phyloP scores from a whole-genome alignment of 2,888 invertebrate genomes.

The Mimumesa dahlbomi region DNA sequence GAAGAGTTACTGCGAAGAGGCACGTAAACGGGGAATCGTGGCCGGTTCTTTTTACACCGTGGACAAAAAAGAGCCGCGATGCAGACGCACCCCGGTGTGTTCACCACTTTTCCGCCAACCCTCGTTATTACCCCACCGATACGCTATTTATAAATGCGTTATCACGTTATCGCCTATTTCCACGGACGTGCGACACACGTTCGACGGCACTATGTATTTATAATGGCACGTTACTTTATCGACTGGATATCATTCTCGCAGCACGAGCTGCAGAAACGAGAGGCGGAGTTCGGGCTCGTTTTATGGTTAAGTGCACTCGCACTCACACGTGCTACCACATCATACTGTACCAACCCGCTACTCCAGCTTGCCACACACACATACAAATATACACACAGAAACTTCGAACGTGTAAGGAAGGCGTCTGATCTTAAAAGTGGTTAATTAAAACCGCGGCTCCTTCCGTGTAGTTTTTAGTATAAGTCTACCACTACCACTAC shows the following conservation, averaged over 20 bases:
- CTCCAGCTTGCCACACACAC: not conserved
- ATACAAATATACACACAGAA: too few relatives aligned
- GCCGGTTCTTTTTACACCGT: not conserved
- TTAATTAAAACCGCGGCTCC: slow-evolving; percentile 27
- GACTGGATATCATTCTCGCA: slow-evolving; percentile 47
- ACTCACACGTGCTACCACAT: slow-evolving; percentile 32
- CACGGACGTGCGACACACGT: slow-evolving; percentile 24
- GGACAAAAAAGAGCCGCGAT: not conserved
- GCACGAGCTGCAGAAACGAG: slow-evolving; percentile 40
- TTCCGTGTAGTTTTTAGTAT: slow-evolving; percentile 6
- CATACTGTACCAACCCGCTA: not conserved
- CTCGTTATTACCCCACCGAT: slow-evolving; percentile 22
- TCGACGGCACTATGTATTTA: slow-evolving; percentile 37
- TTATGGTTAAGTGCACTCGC: slow-evolving; percentile 46
- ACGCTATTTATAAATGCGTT: slow-evolving; percentile 41
- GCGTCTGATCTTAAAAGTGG: not conserved
- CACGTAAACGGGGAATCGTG: slow-evolving; percentile 25
- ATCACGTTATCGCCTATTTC: slow-evolving; percentile 46
- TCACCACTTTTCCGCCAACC: slow-evolving; percentile 5
- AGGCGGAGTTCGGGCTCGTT: slow-evolving; percentile 33
- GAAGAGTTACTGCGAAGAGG: slow-evolving; percentile 22
- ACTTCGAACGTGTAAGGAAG: not conserved
- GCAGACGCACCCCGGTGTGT: not conserved
- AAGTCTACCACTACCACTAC: too few relatives aligned
- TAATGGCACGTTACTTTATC: slow-evolving; percentile 50